Evolutionary conservation across 2,888 invertebrate species (phyloP).

Genomic region (Dryococelus australis): DNA sequence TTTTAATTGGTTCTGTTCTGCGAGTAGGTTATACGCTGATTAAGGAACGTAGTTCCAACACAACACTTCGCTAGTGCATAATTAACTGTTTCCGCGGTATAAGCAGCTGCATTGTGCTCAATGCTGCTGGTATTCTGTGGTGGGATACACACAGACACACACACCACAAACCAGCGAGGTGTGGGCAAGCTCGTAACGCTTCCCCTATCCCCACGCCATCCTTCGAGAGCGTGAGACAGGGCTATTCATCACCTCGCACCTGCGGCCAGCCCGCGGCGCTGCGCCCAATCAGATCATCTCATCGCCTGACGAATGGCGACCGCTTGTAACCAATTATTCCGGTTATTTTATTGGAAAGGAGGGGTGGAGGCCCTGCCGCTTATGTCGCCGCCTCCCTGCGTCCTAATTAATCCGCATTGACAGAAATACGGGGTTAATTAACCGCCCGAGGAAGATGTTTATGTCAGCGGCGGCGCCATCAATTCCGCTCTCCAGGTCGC

Average conservation of each 20-base stretch:
- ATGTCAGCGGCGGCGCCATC: slow-evolving; percentile 1
- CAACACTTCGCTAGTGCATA: too few species aligned
- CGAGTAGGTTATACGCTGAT: too few species aligned
- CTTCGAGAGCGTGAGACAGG: neutral
- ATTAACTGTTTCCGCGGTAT: too few species aligned
- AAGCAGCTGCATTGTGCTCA: too few species aligned
- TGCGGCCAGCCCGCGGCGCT: neutral
- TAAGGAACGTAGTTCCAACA: too few species aligned
- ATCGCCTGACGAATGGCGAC: too few species aligned
- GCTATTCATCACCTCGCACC: neutral
- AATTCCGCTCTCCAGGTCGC: neutral
- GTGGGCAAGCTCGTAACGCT: neutral
- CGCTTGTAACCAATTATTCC: slow-evolving; percentile 8
- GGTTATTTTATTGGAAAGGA: neutral
- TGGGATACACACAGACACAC: too few species aligned
- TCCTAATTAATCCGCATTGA: neutral
- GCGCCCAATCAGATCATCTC: neutral
- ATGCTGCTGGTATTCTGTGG: too few species aligned
- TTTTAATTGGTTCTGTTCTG: too few species aligned
- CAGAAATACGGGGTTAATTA: slow-evolving; percentile 16
- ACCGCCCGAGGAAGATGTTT: neutral
- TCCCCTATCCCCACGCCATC: neutral
- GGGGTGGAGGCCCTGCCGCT: neutral
- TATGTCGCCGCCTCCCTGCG: neutral
- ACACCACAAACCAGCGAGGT: too few species aligned